Percentiles rank a stretch among this genome's conserved stretches.
These are phyloP conservation scores for Halictus quadricinctus DNA, from an alignment of 2,888 invertebrate species.

Conservation along the genomic window DNA sequence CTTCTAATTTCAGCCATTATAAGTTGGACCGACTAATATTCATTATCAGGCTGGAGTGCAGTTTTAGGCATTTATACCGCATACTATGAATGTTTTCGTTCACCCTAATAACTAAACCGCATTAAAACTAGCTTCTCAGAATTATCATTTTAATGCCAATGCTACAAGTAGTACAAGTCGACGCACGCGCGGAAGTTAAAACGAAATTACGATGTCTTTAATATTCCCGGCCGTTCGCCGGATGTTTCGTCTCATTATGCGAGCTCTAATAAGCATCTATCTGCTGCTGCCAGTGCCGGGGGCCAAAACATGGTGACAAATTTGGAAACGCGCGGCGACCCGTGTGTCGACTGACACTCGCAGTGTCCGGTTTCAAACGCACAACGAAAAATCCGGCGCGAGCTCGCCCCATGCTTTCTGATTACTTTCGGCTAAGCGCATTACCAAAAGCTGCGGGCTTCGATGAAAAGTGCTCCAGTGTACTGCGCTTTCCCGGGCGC, in stretches of 20 bases:
- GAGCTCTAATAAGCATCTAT: slow-evolving; percentile 1
- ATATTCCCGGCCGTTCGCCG: neutral
- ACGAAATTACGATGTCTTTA: neutral
- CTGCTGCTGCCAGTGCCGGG: neutral
- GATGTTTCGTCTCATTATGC: neutral
- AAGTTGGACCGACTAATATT: neutral
- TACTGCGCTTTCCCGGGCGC: slow-evolving; percentile 43
- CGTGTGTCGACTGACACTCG: neutral
- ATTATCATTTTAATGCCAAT: neutral
- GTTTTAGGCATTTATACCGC: neutral
- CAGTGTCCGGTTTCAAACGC: slow-evolving; percentile 10
- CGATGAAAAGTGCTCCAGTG: slow-evolving; percentile 62
- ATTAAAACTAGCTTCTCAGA: neutral
- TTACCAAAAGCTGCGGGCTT: slow-evolving; percentile 58
- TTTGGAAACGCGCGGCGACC: neutral
- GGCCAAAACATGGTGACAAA: neutral
- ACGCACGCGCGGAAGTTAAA: neutral
- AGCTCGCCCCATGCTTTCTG: slow-evolving; percentile 46
- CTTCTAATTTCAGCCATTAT: too few species aligned
- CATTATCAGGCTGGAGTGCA: neutral
- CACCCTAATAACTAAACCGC: neutral
- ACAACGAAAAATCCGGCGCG: slow-evolving; percentile 23
- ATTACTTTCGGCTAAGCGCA: slow-evolving; percentile 65
- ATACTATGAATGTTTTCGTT: neutral
- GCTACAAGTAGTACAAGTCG: neutral